Conservation (phyloP, 2,113 vertebrate species). For the Lasiurus cinereus region DNA sequence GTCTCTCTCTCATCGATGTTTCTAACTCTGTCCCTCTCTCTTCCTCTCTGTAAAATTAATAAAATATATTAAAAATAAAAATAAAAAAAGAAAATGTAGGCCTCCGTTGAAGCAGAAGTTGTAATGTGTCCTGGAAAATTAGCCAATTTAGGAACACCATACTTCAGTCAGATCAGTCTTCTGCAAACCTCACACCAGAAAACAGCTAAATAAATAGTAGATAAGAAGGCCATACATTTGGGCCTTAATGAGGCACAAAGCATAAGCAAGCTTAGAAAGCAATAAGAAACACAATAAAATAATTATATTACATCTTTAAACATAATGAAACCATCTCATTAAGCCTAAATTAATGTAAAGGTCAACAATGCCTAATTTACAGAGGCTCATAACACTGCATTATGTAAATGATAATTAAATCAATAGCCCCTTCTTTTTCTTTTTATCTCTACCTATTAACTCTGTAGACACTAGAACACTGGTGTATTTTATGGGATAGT, state of each 20-base stretch:
- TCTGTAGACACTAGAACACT: not conserved
- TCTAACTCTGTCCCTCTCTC: too few relatives aligned
- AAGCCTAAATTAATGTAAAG: conserved; percentile 69
- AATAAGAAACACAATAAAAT: conserved; percentile 52
- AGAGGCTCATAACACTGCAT: conserved; percentile 53
- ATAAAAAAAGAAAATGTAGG: not conserved
- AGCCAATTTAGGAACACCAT: conserved; percentile 1
- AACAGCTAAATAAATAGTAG: not conserved
- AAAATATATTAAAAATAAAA: too few relatives aligned
- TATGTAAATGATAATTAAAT: conserved; percentile 56
- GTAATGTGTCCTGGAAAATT: not conserved
- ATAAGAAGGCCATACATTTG: not conserved
- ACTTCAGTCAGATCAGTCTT: not conserved
- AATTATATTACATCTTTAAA: conserved; percentile 63
- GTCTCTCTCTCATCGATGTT: too few relatives aligned
- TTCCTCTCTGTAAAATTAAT: too few relatives aligned
- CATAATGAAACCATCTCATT: conserved; percentile 67
- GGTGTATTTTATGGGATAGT: not conserved
- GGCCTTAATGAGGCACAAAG: not conserved
- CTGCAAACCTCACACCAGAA: not conserved
- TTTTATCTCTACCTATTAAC: conserved; percentile 12
- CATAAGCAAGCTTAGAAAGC: not conserved
- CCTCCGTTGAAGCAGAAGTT: conserved; percentile 7
- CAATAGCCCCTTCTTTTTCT: not conserved
- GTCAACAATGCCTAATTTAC: conserved; percentile 69